Percentiles rank a stretch among this genome's conserved stretches.
Conservation (phyloP, 2,797 vertebrate genomes). For the Cygnus olor region DNA sequence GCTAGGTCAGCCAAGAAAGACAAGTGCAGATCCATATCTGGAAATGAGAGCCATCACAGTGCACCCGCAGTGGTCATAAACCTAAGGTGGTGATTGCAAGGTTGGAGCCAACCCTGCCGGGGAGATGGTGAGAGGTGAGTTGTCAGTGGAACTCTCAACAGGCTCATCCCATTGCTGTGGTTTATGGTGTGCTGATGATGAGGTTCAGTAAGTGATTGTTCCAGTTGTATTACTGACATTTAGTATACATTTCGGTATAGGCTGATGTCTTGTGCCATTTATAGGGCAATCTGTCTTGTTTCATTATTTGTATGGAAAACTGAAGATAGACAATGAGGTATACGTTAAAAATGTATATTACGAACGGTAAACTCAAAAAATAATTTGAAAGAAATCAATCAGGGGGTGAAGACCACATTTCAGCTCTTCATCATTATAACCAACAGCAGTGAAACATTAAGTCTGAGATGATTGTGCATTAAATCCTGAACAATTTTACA, state of each 20-base stretch:
- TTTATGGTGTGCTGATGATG: not conserved
- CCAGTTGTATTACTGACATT: not conserved
- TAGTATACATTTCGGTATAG: not conserved
- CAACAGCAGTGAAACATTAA: not conserved
- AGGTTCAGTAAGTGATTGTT: not conserved
- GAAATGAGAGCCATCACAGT: not conserved
- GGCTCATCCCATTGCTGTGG: not conserved
- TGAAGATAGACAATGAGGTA: not conserved
- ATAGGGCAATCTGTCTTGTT: not conserved
- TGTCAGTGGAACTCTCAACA: not conserved
- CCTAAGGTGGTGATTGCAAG: rapidly evolving
- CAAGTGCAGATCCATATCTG: not conserved
- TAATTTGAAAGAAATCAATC: not conserved
- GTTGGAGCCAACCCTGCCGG: not conserved
- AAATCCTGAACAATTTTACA: not conserved
- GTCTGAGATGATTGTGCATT: not conserved
- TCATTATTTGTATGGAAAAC: not conserved
- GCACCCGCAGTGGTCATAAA: not conserved
- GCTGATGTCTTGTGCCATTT: not conserved
- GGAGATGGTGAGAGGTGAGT: rapidly evolving
- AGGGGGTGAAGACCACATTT: not conserved
- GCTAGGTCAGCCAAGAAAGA: not conserved
- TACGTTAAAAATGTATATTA: not conserved
- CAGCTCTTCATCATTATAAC: not conserved
- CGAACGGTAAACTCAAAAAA: not conserved